Percentiles rank a stretch among this genome's conserved stretches.
phyloP scores from a whole-genome alignment of 2,888 invertebrate genomes.

The Ormia ochracea region DNA sequence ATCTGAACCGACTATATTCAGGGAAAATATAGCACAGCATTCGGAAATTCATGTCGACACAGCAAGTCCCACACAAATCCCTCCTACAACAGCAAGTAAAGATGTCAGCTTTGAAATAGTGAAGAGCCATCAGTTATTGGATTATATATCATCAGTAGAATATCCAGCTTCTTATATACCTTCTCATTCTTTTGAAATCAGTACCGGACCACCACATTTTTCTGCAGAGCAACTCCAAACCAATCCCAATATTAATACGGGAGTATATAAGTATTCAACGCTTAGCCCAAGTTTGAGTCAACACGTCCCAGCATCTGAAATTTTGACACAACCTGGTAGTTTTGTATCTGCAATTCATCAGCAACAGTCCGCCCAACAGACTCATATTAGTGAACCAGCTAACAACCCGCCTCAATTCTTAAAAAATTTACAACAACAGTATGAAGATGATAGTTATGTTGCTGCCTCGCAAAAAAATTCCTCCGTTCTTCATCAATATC shows the following conservation, averaged over 20 bases:
- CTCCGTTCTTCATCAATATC: conserved; percentile 3
- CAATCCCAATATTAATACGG: conserved; percentile 64
- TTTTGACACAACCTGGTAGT: conserved; percentile 70
- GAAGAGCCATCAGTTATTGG: conserved; percentile 83
- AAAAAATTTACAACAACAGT: conserved; percentile 28
- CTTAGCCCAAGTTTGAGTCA: conserved; percentile 67
- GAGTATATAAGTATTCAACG: conserved; percentile 69
- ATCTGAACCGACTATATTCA: conserved; percentile 60
- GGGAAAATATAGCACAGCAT: conserved; percentile 70
- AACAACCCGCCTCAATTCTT: conserved; percentile 51
- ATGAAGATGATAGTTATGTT: conserved; percentile 42
- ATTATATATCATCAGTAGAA: conserved; percentile 84
- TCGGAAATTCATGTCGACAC: conserved; percentile 70
- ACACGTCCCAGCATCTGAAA: conserved; percentile 70
- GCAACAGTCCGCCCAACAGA: conserved; percentile 36
- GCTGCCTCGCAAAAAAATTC: conserved; percentile 47
- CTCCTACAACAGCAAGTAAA: conserved; percentile 28
- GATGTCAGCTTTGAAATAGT: conserved; percentile 72
- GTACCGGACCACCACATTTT: conserved; percentile 28
- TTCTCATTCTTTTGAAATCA: conserved; percentile 77
- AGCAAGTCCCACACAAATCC: conserved; percentile 63
- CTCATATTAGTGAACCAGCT: conserved; percentile 40
- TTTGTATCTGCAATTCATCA: conserved; percentile 50
- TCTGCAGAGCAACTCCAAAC: conserved; percentile 55
- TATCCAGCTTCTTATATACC: conserved; percentile 85